Conservation (phyloP, 2,113 vertebrate genomes). For the Engraulis encrasicolus region DNA sequence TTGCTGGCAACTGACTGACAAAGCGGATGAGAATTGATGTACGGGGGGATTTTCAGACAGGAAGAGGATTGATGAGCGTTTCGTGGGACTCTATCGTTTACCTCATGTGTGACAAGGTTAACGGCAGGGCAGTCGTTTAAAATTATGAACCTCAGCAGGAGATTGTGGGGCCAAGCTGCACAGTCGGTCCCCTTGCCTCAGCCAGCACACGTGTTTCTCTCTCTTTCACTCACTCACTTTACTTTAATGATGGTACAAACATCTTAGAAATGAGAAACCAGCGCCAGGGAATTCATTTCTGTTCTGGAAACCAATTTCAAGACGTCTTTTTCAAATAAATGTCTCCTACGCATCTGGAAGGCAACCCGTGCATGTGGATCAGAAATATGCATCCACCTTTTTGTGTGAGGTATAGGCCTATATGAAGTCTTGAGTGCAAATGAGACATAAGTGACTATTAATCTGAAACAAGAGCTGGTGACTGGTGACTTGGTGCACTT, state of each 20-base stretch:
- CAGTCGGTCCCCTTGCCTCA: too few species aligned
- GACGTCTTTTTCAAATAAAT: neutral
- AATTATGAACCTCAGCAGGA: conserved; percentile 43
- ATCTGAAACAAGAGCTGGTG: conserved; percentile 1
- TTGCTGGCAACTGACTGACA: neutral
- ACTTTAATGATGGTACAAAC: conserved; percentile 47
- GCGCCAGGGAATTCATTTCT: neutral
- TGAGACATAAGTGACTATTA: neutral
- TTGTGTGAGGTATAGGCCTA: neutral
- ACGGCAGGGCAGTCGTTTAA: conserved; percentile 63
- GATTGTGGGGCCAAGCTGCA: conserved; percentile 44
- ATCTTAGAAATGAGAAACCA: conserved; percentile 26
- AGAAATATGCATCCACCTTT: neutral
- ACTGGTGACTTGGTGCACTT: neutral
- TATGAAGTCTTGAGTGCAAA: neutral
- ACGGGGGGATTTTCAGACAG: neutral
- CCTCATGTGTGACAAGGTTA: conserved; percentile 68
- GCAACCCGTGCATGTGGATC: neutral
- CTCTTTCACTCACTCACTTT: too few species aligned
- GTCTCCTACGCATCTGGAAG: neutral
- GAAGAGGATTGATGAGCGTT: conserved; percentile 42
- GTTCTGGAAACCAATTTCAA: neutral
- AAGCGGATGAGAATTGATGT: neutral
- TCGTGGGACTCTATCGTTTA: conserved; percentile 55
- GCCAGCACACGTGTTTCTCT: conserved; percentile 47